These are phyloP conservation scores for Phthorimaea operculella DNA, from an alignment of 1,140 invertebrate species.

Conservation along the genomic window DNA sequence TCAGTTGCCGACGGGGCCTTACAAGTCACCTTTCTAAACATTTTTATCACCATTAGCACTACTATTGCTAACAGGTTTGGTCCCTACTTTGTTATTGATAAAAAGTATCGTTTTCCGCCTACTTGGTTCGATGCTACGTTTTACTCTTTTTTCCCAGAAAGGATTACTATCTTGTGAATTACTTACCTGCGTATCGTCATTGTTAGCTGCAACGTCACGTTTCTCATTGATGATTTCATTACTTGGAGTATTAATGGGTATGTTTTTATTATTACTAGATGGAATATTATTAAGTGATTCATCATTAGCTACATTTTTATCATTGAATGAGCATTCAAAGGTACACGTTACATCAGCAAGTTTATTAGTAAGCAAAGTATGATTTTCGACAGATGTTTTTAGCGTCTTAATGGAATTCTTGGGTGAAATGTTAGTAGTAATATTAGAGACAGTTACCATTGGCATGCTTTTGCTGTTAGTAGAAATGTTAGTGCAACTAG, in stretches of 20 bases:
- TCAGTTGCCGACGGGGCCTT: neutral
- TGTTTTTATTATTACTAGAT: slow-evolving; percentile 7
- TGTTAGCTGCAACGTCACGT: slow-evolving; percentile 26
- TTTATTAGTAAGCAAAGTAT: slow-evolving; percentile 37
- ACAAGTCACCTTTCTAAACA: neutral
- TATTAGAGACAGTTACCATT: slow-evolving; percentile 69
- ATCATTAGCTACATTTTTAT: slow-evolving; percentile 15
- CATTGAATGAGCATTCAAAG: slow-evolving; percentile 25
- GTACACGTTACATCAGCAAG: slow-evolving; percentile 32
- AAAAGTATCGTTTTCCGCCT: slow-evolving; percentile 61
- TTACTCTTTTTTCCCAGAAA: slow-evolving; percentile 59
- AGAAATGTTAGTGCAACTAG: slow-evolving; percentile 31
- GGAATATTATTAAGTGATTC: slow-evolving; percentile 20
- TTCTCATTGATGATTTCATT: slow-evolving; percentile 6
- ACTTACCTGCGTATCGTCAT: slow-evolving; percentile 42
- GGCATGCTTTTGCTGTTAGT: slow-evolving; percentile 64
- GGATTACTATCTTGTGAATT: slow-evolving; percentile 55
- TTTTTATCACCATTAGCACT: slow-evolving; percentile 15
- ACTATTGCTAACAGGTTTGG: slow-evolving; percentile 20
- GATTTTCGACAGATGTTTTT: slow-evolving; percentile 32
- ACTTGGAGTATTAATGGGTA: neutral
- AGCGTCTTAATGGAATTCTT: slow-evolving; percentile 65
- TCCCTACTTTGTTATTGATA: slow-evolving; percentile 59
- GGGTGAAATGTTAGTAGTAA: slow-evolving; percentile 65
- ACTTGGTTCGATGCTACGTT: slow-evolving; percentile 52